Percentiles rank a stretch among this genome's conserved stretches.
phyloP scores from a whole-genome alignment of 2,888 invertebrate genomes.

The Keiferia lycopersicella region DNA sequence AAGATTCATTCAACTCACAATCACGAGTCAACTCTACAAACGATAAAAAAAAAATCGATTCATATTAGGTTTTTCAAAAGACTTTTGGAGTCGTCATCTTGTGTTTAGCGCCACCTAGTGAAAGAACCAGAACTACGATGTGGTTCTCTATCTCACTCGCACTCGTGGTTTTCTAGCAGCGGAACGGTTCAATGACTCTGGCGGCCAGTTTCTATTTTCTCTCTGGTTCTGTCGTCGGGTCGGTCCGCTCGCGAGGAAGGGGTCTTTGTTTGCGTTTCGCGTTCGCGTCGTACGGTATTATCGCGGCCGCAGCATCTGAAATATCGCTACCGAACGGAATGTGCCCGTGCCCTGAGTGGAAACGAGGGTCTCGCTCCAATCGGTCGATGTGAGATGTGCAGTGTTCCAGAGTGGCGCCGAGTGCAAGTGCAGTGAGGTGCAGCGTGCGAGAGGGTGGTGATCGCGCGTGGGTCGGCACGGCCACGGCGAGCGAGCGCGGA shows the following conservation, averaged over 20 bases:
- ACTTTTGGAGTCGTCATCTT: constrained; percentile 30
- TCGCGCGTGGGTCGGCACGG: constrained; percentile 69
- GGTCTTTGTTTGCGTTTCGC: constrained; percentile 81
- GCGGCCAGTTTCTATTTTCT: constrained; percentile 81
- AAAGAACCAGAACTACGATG: constrained; percentile 31
- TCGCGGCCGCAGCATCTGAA: constrained; percentile 63
- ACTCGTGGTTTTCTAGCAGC: constrained; percentile 58
- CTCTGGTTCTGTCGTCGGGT: constrained; percentile 76
- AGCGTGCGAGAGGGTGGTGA: constrained; percentile 65
- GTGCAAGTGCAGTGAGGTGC: constrained; percentile 80
- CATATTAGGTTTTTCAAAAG: constrained; percentile 55
- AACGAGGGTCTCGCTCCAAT: constrained; percentile 76
- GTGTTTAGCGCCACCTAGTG: constrained; percentile 56
- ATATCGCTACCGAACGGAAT: constrained; percentile 76
- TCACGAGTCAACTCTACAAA: no score
- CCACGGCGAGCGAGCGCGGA: constrained; percentile 75
- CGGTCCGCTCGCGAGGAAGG: constrained; percentile 64
- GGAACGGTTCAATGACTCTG: constrained; percentile 81
- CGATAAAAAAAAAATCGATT: no score
- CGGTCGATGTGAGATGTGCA: constrained; percentile 76
- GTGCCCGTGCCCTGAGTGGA: constrained; percentile 76
- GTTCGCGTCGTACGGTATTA: constrained; percentile 76
- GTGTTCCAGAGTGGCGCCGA: constrained; percentile 76
- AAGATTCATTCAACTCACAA: no score
- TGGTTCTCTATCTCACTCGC: constrained; percentile 64